Evolutionary conservation across 2,888 invertebrate genomes (phyloP).

Genomic region (Drosophila prostipennis): DNA sequence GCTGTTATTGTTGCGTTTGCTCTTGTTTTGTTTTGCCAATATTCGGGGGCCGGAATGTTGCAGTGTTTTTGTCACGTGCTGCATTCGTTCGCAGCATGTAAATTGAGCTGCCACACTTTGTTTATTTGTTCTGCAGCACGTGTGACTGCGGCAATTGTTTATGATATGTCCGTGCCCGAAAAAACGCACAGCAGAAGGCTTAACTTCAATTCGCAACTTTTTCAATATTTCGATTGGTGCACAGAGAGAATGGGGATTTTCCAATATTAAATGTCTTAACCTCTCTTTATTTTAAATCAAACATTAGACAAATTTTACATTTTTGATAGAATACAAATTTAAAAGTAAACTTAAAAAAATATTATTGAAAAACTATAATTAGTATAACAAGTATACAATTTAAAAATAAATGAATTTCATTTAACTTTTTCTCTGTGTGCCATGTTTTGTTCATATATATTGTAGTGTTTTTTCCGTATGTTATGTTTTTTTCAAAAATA

Average conservation of each 20-base stretch:
- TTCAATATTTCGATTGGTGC: slow-evolving; percentile 18
- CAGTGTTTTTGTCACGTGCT: slow-evolving; percentile 69
- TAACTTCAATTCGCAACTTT: slow-evolving; percentile 30
- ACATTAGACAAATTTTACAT: no score
- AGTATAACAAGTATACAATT: no score
- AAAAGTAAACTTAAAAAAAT: no score
- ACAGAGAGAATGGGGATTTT: not conserved
- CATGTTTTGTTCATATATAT: not conserved
- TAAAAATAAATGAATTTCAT: no score
- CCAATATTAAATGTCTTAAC: no score
- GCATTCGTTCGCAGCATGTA: slow-evolving; percentile 46
- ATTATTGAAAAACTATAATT: no score
- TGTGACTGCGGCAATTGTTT: slow-evolving; percentile 56
- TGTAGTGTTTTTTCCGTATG: not conserved
- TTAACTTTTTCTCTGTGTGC: not conserved
- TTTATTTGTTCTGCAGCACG: slow-evolving; percentile 68
- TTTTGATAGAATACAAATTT: no score
- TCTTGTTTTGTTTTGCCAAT: slow-evolving; percentile 36
- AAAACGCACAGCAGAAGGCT: slow-evolving; percentile 9
- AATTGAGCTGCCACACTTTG: slow-evolving; percentile 65
- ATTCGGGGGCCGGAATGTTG: slow-evolving; percentile 26
- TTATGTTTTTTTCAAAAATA: slow-evolving; percentile 3
- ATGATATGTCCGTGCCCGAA: slow-evolving; percentile 34
- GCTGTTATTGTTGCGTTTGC: slow-evolving; percentile 20
- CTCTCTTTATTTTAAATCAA: no score